Base-by-base conservation (phyloP, 2,797 vertebrate species). In the Mionectes olivaceus region DNA sequence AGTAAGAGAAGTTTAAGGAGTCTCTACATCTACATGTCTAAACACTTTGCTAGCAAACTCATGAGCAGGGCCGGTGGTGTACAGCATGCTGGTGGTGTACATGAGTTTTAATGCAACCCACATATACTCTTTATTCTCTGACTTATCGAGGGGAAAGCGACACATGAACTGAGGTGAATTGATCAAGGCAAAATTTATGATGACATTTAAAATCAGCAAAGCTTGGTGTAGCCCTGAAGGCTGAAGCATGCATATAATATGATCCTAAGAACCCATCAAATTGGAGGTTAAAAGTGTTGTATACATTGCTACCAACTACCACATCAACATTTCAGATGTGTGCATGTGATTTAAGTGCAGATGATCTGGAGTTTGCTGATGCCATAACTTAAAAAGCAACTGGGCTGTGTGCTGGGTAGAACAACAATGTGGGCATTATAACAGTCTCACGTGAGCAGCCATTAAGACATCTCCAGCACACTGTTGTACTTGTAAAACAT, bases 351-450 rank as follows among this genome's bases (percentile, higher is more conserved):
- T 97, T 97, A 97, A 93, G 87, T 39, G 63, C 87, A 92, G 70
- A 68, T 92, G 93, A 92, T 88, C 91, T 94, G 90, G 85, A 76
- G 64, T 53, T 93, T 86, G 84, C 81, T 70, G 63, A 90, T 89
- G 94, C 77, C 88, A 87, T 97, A 96, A 97, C 88, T 97, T 97
- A 92, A 94, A 94, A 94, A 92, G 86, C 89, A 95, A 71, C 47
- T 76, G 87, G 43, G 71, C 65, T 84, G 28, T 80, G 87, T 74
- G 61, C 83, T 95, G 79, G 84, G 77, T 83, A 32, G 59, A 92
- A 41, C 81, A 95, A 97, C 94, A 97, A 97, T 94, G 89, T 3
- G 10, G 74, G 92, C 82, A 94, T 97, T 97, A 96, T 97, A 96
- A 75, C 57, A 53, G 64, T 79, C 89, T 92, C 41, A 32, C 79